Conservation (phyloP, 2,888 invertebrate species). For the Synanthedon myopaeformis region DNA sequence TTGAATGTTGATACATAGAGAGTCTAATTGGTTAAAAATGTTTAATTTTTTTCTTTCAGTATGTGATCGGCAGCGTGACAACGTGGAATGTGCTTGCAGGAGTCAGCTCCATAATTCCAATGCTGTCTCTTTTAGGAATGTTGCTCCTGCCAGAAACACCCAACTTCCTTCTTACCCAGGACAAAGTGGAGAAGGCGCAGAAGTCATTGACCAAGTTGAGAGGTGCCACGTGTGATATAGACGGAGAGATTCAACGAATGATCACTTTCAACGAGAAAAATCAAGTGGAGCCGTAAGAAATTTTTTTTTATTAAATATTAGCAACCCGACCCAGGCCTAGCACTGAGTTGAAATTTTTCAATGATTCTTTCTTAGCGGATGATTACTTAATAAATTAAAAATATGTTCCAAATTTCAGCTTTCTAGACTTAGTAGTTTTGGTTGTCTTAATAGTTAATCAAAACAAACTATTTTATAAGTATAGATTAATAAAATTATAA, state of each 20-base stretch:
- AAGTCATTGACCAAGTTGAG: constrained; percentile 70
- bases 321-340: no score
- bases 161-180: constrained; percentile 74
- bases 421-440: no score
- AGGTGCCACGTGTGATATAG: constrained; percentile 72
- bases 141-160: constrained; percentile 79
- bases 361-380: no score
- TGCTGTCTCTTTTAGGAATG: constrained; percentile 71
- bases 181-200: constrained; percentile 71
- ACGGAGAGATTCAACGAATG: constrained; percentile 73
- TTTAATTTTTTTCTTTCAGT: constrained; percentile 42
- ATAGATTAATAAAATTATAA: not conserved
- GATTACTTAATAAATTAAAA: not conserved
- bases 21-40: not conserved
- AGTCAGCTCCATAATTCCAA: constrained; percentile 72
- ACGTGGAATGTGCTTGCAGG: constrained; percentile 75
- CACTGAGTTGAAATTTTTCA: no score
- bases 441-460: no score
- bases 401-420: no score
- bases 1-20: no score
- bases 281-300: constrained; percentile 67
- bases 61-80: constrained; percentile 70
- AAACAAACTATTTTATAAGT: no score
- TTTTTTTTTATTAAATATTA: not conserved
- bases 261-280: constrained; percentile 73